These are phyloP conservation scores for Natator depressus DNA, from an alignment of 2,113 vertebrate genomes.

Conservation along the genomic window DNA sequence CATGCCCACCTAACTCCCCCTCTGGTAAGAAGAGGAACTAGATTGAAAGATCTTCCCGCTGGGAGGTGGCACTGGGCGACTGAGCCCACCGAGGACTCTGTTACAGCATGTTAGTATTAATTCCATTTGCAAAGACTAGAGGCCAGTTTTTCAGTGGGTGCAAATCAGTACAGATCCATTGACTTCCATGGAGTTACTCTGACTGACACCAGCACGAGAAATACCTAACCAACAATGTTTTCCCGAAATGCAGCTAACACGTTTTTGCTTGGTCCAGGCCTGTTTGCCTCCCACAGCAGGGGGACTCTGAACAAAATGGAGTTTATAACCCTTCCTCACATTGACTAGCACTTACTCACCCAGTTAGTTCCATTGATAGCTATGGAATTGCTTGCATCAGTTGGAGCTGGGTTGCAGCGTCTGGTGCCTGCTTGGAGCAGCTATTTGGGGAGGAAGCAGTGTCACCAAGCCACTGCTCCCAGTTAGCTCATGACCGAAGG, in stretches of 20 bases:
- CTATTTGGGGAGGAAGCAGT: not conserved
- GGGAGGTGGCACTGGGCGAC: no score
- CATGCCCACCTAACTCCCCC: no score
- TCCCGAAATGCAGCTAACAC: not conserved
- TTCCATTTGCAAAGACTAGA: not conserved
- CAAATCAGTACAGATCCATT: not conserved
- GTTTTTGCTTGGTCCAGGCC: not conserved
- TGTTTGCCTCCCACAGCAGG: not conserved
- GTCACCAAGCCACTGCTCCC: not conserved
- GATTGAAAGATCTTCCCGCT: no score
- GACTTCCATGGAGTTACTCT: not conserved
- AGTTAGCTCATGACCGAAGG: not conserved
- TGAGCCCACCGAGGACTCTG: no score
- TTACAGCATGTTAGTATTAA: not conserved
- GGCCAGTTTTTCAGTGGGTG: not conserved
- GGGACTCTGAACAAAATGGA: not conserved
- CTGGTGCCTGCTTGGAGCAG: not conserved
- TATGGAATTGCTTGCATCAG: not conserved
- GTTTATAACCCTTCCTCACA: not conserved
- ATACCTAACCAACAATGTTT: not conserved
- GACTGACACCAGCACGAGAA: not conserved
- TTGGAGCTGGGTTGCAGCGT: not conserved
- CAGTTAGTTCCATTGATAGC: not conserved
- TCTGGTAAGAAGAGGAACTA: no score
- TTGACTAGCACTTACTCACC: not conserved